Base-by-base conservation (phyloP, 2,888 invertebrate genomes). In the Eristalis intricaria region DNA sequence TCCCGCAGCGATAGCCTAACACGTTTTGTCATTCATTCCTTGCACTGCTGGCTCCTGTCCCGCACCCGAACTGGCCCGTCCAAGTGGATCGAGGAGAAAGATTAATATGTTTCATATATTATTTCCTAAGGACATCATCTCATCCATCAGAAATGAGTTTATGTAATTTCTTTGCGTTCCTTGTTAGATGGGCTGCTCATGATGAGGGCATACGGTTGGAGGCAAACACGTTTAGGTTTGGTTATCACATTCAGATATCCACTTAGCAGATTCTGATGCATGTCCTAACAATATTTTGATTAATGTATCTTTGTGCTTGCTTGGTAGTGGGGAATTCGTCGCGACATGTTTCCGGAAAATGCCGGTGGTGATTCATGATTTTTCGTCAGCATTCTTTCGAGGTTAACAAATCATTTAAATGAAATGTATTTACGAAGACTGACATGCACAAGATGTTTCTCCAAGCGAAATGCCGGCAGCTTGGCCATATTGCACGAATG, bases 21-120 rank as follows among this genome's bases (percentile, higher is more conserved):
- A 71, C 61, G 61, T 61, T 63, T 63, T 43, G 29, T 61, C 61
- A 71, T 19, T 63, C 61, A 71, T 71, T 40, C 40, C 29, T 50
- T 50, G 50, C 29, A 15, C 13, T 63, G 11, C 29, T 19, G 38
- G 38, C 38, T 38, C 38, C 38, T 13, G 22, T 29, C n/a, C 43
- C 61, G 60, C 60, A 26, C 40, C 38, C 23, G n/a, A 58, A 61
- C 15, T 23, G 60, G 38, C 38, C 26, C 60, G 23, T 61, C 60
- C 61, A 40, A 38, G 58, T 40, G 38, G 40, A 19, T 70, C 38
- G 38, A 32, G 40, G 56, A 19, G 43, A 61, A 50, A 71, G 61
- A 71, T 71, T 71, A 71, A 71, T 71, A 71, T 71, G 71, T 71
- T 61, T 61, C 63, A 61, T 43, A 71, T 63, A 71, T 71, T 63